These are phyloP conservation scores for Anthopleura xanthogrammica DNA, from an alignment of 92 coral and sea anemone species.

Conservation along the genomic window DNA sequence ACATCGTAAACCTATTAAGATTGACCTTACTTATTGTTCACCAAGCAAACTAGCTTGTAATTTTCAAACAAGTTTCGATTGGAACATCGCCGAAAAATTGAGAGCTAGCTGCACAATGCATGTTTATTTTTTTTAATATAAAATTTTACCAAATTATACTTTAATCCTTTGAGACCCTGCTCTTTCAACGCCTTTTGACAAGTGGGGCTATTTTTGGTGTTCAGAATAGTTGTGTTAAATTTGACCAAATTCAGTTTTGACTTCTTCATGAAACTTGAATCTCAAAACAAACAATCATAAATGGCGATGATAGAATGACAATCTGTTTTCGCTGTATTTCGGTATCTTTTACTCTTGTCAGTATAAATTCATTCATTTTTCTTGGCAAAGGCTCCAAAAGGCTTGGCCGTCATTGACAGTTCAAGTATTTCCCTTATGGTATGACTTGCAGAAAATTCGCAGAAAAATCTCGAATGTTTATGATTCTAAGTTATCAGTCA, in stretches of 20 bases:
- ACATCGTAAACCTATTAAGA: not conserved
- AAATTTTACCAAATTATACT: not conserved
- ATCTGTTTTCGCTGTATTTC: no score
- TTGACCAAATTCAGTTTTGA: not conserved
- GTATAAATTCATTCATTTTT: not conserved
- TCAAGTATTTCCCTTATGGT: not conserved
- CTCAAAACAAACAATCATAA: not conserved
- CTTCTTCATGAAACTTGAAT: not conserved
- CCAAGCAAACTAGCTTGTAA: no score
- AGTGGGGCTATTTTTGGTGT: not conserved
- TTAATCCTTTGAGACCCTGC: not conserved
- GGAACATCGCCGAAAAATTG: no score
- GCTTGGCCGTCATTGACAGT: not conserved
- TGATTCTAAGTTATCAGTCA: conserved; percentile 6
- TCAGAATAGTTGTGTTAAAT: not conserved
- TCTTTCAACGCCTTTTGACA: not conserved
- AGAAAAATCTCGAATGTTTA: not conserved
- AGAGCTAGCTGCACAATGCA: no score
- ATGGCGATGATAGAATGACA: no score
- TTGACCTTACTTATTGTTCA: not conserved
- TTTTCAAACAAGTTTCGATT: no score
- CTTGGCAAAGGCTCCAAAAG: not conserved
- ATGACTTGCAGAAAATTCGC: not conserved
- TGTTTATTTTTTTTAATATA: no score
- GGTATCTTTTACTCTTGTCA: no score